Evolutionary conservation across 2,113 vertebrate species (phyloP).

Genomic region (Caracal caracal): DNA sequence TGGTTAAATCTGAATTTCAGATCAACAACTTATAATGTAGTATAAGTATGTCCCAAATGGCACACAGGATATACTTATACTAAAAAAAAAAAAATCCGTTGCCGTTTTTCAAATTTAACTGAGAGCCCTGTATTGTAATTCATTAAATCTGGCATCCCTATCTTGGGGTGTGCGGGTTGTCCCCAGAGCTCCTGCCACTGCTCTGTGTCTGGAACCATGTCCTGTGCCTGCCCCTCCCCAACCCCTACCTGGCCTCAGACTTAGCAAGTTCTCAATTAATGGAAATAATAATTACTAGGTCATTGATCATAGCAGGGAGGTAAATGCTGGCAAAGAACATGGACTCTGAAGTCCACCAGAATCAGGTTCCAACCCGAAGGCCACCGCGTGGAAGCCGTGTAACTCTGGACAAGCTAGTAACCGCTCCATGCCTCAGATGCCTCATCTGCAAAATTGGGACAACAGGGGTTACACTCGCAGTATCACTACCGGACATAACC

Average conservation of each 20-base stretch:
- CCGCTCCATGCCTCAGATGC: background rate
- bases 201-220: background rate
- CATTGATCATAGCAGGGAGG: background rate
- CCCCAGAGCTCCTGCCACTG: background rate
- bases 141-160: background rate
- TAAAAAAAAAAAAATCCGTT: background rate
- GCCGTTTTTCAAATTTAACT: background rate
- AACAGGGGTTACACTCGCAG: background rate
- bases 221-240: background rate
- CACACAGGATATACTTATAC: background rate
- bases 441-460: background rate
- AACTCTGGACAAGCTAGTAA: background rate
- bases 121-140: background rate
- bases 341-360: background rate
- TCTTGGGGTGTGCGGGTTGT: rapidly evolving
- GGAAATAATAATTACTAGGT: background rate
- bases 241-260: background rate
- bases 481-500: background rate
- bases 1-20: background rate
- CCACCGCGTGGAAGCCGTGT: too few species aligned
- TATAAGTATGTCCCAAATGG: background rate
- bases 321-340: background rate
- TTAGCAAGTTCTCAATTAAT: background rate
- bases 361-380: background rate
- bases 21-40: background rate